Evolutionary conservation across 1,140 invertebrate genomes (phyloP).

Genomic region (Aleiodes sp.): DNA sequence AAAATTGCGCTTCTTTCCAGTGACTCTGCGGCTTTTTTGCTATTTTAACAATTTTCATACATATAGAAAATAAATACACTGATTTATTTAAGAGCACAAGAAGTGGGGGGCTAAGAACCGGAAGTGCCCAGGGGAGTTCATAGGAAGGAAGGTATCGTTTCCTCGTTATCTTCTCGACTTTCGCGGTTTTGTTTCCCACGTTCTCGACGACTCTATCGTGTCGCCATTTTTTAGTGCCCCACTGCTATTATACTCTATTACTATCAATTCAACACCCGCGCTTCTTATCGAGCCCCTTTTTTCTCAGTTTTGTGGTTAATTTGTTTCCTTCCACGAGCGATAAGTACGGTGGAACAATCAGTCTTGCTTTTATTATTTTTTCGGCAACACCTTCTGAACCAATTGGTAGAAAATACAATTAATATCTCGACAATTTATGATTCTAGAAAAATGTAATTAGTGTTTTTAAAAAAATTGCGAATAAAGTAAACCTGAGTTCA

Average conservation of each 20-base stretch:
- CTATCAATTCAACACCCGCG: conserved; percentile 41
- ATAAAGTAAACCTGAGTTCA: too few relatives aligned
- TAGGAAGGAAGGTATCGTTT: conserved; percentile 36
- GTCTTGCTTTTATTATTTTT: neutral
- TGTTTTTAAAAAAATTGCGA: too few relatives aligned
- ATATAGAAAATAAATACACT: neutral
- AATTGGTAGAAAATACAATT: neutral
- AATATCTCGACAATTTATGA: neutral
- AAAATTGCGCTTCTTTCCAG: neutral
- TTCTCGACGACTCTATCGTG: conserved; percentile 30
- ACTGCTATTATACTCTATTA: conserved; percentile 31
- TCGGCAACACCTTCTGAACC: neutral
- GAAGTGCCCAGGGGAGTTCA: conserved; percentile 16
- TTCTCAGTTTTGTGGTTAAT: conserved; percentile 42
- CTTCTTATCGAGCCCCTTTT: conserved; percentile 41
- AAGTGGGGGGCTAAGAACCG: neutral
- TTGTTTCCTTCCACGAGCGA: conserved; percentile 33
- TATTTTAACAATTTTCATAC: neutral
- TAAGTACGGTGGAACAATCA: conserved; percentile 23
- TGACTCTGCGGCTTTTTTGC: neutral
- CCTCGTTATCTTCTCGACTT: conserved; percentile 35
- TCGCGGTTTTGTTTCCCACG: conserved; percentile 49
- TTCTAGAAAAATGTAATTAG: too few relatives aligned
- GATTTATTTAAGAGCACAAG: neutral
- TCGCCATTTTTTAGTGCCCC: neutral